phyloP scores from a whole-genome alignment of 2,113 vertebrate genomes.

The Sceloporus undulatus region DNA sequence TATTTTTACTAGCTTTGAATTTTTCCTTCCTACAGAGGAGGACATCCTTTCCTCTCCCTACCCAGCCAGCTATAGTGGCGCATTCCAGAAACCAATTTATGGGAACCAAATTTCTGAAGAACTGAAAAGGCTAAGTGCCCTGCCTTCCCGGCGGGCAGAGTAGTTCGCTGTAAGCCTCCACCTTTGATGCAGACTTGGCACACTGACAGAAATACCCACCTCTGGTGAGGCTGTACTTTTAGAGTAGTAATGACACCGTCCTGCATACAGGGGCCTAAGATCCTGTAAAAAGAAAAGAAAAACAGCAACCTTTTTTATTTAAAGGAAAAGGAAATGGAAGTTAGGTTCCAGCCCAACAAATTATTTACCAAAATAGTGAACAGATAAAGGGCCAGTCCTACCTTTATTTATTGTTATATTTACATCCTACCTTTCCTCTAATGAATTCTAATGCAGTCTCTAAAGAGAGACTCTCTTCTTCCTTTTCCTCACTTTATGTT shows the following conservation, averaged over 20 bases:
- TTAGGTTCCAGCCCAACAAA: background rate
- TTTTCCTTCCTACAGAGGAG: too few relatives aligned
- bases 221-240: slow-evolving; percentile 79
- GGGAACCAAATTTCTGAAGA: background rate
- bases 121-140: background rate
- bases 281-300: slow-evolving; percentile 80
- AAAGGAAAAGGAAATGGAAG: background rate
- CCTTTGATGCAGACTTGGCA: too few relatives aligned
- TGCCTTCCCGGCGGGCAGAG: background rate
- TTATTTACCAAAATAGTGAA: background rate
- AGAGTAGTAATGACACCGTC: slow-evolving; percentile 92
- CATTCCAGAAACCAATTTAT: background rate
- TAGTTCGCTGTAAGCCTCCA: too few relatives aligned
- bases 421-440: too few relatives aligned
- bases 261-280: slow-evolving; percentile 91
- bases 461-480: too few relatives aligned
- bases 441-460: too few relatives aligned
- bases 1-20: background rate
- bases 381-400: background rate
- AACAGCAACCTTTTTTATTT: background rate
- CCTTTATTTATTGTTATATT: too few relatives aligned
- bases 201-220: slow-evolving; percentile 65
- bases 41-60: too few relatives aligned
- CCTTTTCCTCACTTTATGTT: too few relatives aligned
- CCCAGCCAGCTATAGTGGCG: background rate